Evolutionary conservation across 2,797 vertebrate genomes (phyloP).

Genomic region (Sebastes trivittatus): DNA sequence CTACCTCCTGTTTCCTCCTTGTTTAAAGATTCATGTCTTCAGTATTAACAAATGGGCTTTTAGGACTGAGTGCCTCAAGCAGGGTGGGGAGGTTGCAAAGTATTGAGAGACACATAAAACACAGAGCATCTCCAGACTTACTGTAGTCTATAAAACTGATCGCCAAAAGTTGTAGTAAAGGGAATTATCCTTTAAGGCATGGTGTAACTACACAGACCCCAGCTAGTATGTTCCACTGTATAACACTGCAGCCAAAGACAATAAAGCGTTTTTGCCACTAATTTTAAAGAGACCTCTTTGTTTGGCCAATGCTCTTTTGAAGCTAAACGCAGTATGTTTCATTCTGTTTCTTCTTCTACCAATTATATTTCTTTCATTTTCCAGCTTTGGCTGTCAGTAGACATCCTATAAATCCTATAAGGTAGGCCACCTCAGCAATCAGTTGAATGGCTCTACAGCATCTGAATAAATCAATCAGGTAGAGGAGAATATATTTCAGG

Average conservation of each 20-base stretch:
- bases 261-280: background rate
- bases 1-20: background rate
- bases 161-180: background rate
- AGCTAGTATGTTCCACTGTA: background rate
- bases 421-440: conserved; percentile 26
- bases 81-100: background rate
- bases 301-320: background rate
- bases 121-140: background rate
- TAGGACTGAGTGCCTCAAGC: background rate
- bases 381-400: background rate
- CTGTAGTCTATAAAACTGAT: background rate
- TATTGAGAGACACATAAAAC: background rate
- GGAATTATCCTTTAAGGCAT: background rate
- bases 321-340: background rate
- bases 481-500: conserved; percentile 17
- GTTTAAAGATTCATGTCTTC: background rate
- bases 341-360: background rate
- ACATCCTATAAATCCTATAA: conserved; percentile 7
- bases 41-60: background rate
- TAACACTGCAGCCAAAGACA: background rate
- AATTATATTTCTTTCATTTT: background rate
- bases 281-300: background rate
- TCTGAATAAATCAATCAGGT: conserved; percentile 29
- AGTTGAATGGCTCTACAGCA: conserved; percentile 1
- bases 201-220: background rate